Evolutionary conservation across 2,797 vertebrate genomes (phyloP).

Genomic region (Aplochiton taeniatus): DNA sequence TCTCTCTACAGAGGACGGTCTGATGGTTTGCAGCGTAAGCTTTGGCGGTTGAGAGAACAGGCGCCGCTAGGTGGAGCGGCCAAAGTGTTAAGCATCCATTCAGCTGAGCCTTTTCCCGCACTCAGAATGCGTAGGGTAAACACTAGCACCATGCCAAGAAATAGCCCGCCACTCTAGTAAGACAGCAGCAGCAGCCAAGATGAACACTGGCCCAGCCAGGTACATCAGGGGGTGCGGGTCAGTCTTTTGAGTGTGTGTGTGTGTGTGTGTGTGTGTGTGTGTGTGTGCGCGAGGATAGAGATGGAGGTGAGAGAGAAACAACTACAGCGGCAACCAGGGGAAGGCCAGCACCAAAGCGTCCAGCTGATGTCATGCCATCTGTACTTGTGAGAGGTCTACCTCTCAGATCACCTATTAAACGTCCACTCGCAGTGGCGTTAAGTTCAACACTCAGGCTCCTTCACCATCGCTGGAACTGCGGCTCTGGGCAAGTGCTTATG

Average conservation of each 20-base stretch:
- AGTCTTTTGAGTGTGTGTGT: not conserved
- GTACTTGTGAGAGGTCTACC: too few species aligned
- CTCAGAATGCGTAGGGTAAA: conserved; percentile 61
- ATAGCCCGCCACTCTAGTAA: conserved; percentile 50
- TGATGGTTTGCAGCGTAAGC: conserved; percentile 31
- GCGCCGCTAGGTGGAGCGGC: conserved; percentile 35
- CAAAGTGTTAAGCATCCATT: conserved; percentile 13
- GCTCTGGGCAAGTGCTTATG: conserved; percentile 15
- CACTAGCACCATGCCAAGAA: conserved; percentile 48
- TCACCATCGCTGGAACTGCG: too few species aligned
- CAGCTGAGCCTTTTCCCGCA: conserved; percentile 35
- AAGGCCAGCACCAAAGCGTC: not conserved
- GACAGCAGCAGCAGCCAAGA: conserved; percentile 46
- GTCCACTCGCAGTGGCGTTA: too few species aligned
- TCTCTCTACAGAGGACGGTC: conserved; percentile 55
- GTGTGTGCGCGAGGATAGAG: not conserved
- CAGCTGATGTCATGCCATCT: too few species aligned
- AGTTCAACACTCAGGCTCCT: too few species aligned
- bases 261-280: not conserved
- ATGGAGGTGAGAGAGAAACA: not conserved
- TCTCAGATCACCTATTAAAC: too few species aligned
- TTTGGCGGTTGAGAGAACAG: conserved; percentile 18
- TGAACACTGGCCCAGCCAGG: not conserved
- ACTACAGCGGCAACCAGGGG: not conserved
- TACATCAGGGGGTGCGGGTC: not conserved